Evolutionary conservation across 2,113 vertebrate genomes (phyloP), one percentile per base, ranked within the genome.

Genomic region (Halichoeres trimaculatus): DNA sequence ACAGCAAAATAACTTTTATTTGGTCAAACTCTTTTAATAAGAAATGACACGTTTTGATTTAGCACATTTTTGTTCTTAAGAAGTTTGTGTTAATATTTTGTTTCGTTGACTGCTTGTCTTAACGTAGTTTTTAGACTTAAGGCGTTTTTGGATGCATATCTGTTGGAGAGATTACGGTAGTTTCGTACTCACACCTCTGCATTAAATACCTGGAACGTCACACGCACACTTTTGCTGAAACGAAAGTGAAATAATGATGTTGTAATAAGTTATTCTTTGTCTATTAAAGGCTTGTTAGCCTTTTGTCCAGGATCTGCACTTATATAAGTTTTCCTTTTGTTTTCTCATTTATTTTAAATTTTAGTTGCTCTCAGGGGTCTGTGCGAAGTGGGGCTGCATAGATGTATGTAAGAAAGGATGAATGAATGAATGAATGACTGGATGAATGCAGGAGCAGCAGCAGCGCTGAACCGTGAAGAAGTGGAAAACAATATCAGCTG

Each of bases 401-500:
- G 26, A 59, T 61, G 22, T 41, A 66, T 30, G 19, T 34, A 74
- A 53, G 8, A 17, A 60, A 71, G 52, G 14, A 71, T 74, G 72
- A 48, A 45, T 75, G 85, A 67, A 50, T 79, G 83, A 83, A 23
- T 41, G 61, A 70, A 23, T 75, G 84, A 89, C 69, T 91, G 91
- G 91, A 90, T 93, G 92, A 93, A 90, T 89, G 70, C 78, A 88
- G 91, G 91, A 90, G 82, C 45, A 88, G 83, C 76, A 83, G 84
- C 56, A 51, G 76, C 92, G 78, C 70, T 93, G 93, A 92, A 94
- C 89, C 92, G 86, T 93, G 85, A 93, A 92, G 82, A 92, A 94
- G 91, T 91, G 80, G 93, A 87, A 94, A 94, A 94, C 94, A 95
- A 94, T 94, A 93, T 95, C 93, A 93, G 89, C 92, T 94, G 92